Base-by-base conservation (phyloP, 2,797 vertebrate genomes). In the Rhynchonycteris naso region DNA sequence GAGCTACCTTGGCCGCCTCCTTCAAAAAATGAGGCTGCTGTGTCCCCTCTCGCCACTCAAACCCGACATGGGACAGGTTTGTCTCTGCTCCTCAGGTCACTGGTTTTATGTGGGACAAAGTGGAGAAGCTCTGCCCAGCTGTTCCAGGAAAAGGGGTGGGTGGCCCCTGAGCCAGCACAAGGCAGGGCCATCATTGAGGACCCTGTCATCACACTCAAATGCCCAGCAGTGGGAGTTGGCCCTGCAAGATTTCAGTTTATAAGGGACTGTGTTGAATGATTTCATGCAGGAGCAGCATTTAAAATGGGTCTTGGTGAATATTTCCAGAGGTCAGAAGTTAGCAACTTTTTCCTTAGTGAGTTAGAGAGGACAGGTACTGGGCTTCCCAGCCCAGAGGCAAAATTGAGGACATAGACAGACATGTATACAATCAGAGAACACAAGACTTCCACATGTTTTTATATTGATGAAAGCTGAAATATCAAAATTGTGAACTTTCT, bases 351-450 rank as follows among this genome's bases (percentile, higher is more conserved):
- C 59, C 54, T 35, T 28, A 66, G 85, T 69, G 56, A 22, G 6
- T 68, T 24, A 47, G 11, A n/a, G 10, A 9, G 35, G 18, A n/a
- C 1, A 0, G 14, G 1, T 9, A 1, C 26, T 18, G n/a, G 21
- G 33, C 22, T 75, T 43, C 15, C 8, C 1, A 30, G 6, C 61
- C 69, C n/a, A 6, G 63, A 21, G 18, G 58, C 30, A 54, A 61
- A 13, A 18, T 21, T 26, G 76, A 68, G 50, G 28, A 4, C 18
- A 0, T n/a, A 1, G 14, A 4, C 0, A 16, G 35, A 22, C 56
- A 50, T 15, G 35, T 26, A 24, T 0, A 7, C 69, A 78, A 8
- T 21, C 7, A 50, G 30, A 82, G 72, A 52, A 80, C 38, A 59
- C 4, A 3, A 3, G 18, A 54, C 56, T 33, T 54, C 79, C 21